phyloP scores from a whole-genome alignment of 1,140 invertebrate species.

The Eriosoma lanigerum region DNA sequence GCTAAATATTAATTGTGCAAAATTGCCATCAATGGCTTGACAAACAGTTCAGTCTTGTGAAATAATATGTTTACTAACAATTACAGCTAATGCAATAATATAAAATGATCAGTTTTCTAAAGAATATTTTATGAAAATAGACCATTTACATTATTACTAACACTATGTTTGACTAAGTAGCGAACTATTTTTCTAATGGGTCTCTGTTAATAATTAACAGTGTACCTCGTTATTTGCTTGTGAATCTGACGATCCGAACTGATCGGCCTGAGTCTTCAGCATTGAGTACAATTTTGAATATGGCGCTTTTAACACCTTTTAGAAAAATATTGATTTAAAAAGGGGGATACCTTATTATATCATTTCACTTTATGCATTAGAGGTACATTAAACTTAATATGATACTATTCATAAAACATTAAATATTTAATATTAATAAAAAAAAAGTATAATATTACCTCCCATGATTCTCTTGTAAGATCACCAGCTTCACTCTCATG shows the following conservation, averaged over 20 bases:
- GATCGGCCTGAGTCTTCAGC: slow-evolving; percentile 81
- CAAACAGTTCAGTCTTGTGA: slow-evolving; percentile 36
- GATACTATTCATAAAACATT: not conserved
- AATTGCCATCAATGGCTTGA: slow-evolving; percentile 26
- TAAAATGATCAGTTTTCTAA: slow-evolving; percentile 35
- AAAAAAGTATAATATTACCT: slow-evolving; percentile 68
- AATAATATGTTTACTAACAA: slow-evolving; percentile 36
- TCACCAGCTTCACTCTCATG: slow-evolving; percentile 69
- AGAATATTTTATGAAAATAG: slow-evolving; percentile 1
- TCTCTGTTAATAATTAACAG: slow-evolving; percentile 40
- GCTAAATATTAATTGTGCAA: slow-evolving; percentile 41
- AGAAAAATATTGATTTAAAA: slow-evolving; percentile 50
- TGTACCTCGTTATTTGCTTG: slow-evolving; percentile 63
- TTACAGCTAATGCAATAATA: slow-evolving; percentile 34
- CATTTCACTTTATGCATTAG: not conserved
- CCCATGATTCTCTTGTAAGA: slow-evolving; percentile 85
- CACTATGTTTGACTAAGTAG: slow-evolving; percentile 34
- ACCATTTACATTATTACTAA: slow-evolving; percentile 33
- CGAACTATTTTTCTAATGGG: slow-evolving; percentile 15
- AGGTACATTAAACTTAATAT: slow-evolving; percentile 1
- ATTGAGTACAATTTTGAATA: slow-evolving; percentile 93
- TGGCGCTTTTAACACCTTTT: slow-evolving; percentile 89
- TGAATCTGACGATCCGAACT: slow-evolving; percentile 72
- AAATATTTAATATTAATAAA: slow-evolving; percentile 11
- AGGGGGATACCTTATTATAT: slow-evolving; percentile 5